Percentiles rank a stretch among this genome's conserved stretches.
phyloP scores from a whole-genome alignment of 2,888 invertebrate genomes.

The Sphinx pinastri region DNA sequence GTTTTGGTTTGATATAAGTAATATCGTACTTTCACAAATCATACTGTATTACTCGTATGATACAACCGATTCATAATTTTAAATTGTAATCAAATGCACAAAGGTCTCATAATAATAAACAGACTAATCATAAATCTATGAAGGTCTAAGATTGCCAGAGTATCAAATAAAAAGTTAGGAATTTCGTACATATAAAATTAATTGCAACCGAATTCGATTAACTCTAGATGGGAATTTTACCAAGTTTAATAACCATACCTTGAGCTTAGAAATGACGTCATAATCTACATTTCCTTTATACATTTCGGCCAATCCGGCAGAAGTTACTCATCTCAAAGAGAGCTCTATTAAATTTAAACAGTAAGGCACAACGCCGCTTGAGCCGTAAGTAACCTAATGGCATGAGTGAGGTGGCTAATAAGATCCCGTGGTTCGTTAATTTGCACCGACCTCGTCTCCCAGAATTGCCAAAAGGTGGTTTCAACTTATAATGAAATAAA shows the following conservation, averaged over 20 bases:
- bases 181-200: slow-evolving; percentile 40
- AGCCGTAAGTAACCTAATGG: slow-evolving; percentile 50
- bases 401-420: slow-evolving; percentile 63
- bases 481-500: slow-evolving; percentile 54
- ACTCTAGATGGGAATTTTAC: slow-evolving; percentile 11
- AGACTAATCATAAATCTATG: too few relatives aligned
- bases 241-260: slow-evolving; percentile 31
- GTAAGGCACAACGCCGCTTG: slow-evolving; percentile 49
- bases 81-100: too few relatives aligned
- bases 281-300: slow-evolving; percentile 15
- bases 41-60: too few relatives aligned
- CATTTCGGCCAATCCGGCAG: neutral
- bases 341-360: slow-evolving; percentile 57
- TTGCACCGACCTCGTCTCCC: slow-evolving; percentile 48
- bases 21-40: too few relatives aligned
- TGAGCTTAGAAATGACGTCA: slow-evolving; percentile 6
- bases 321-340: slow-evolving; percentile 35
- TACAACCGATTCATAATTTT: too few relatives aligned
- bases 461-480: slow-evolving; percentile 55
- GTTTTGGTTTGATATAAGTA: too few relatives aligned
- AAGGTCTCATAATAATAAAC: too few relatives aligned
- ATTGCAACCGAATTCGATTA: slow-evolving; percentile 52
- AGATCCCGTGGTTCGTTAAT: slow-evolving; percentile 68
- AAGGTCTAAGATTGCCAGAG: neutral
- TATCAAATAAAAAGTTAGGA: neutral